Evolutionary conservation across 2,888 invertebrate genomes (phyloP).

Genomic region (Prosopocoilus inquinatus): DNA sequence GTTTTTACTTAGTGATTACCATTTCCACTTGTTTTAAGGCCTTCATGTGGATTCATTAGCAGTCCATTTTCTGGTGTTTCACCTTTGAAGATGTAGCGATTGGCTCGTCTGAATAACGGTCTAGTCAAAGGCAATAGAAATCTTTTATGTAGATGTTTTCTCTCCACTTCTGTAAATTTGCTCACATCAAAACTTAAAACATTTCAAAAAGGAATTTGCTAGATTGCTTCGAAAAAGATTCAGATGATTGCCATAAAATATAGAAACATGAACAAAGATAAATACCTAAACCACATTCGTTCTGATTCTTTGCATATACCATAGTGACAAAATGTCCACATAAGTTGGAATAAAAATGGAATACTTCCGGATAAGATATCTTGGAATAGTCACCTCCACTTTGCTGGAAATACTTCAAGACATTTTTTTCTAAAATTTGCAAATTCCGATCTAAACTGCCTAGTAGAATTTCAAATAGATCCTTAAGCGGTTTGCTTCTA

Average conservation of each 20-base stretch:
- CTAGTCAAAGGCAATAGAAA: slow-evolving; percentile 65
- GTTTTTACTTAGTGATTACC: slow-evolving; percentile 31
- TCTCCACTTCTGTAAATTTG: slow-evolving; percentile 57
- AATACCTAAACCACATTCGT: slow-evolving; percentile 42
- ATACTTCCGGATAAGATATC: slow-evolving; percentile 59
- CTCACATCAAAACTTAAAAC: slow-evolving; percentile 11
- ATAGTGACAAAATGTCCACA: slow-evolving; percentile 77
- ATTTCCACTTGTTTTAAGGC: slow-evolving; percentile 44
- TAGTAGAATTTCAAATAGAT: slow-evolving; percentile 71
- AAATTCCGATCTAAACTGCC: slow-evolving; percentile 73
- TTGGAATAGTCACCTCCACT: slow-evolving; percentile 28
- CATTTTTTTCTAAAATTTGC: slow-evolving; percentile 61
- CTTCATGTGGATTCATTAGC: slow-evolving; percentile 74
- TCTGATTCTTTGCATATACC: slow-evolving; percentile 64
- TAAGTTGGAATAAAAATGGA: slow-evolving; percentile 71
- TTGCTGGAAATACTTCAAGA: slow-evolving; percentile 56
- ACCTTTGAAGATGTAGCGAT: slow-evolving; percentile 58
- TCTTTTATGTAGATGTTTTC: slow-evolving; percentile 69
- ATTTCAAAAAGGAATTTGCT: neutral
- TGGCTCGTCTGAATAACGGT: slow-evolving; percentile 75
- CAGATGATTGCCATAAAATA: neutral
- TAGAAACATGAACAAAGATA: slow-evolving; percentile 4
- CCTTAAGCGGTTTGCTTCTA: slow-evolving; percentile 60
- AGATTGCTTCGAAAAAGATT: neutral
- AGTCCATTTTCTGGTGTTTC: slow-evolving; percentile 51